Base-by-base conservation (phyloP, 2,888 invertebrate genomes). In the Miltochrista miniata region DNA sequence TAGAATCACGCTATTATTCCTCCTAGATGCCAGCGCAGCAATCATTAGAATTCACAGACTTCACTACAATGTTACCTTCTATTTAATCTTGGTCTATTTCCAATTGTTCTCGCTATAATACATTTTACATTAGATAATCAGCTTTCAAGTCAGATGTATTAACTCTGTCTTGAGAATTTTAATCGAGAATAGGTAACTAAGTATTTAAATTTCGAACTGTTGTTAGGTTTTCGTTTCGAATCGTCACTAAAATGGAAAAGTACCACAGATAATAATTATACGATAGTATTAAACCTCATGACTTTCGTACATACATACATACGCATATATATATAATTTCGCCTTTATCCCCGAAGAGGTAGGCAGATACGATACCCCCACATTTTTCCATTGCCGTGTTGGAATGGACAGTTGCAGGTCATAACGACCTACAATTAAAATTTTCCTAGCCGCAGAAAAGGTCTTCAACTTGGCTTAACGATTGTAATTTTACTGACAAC, bases 281-380 rank as follows among this genome's bases (percentile, higher is more conserved):
- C 2, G 18, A 40, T 30, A 48, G 48, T 46, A 54, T 48, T 68
- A 59, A 62, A 57, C 29, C 66, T 58, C 69, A 69, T 70, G 69
- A 65, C 64, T 59, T 24, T n/a, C n/a, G n/a, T n/a, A n/a, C n/a
- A n/a, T n/a, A n/a, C n/a, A n/a, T n/a, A n/a, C n/a, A n/a, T n/a
- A n/a, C n/a, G n/a, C n/a, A n/a, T n/a, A n/a, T n/a, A n/a, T n/a
- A n/a, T n/a, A n/a, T n/a, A n/a, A n/a, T n/a, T n/a, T n/a, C n/a
- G n/a, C n/a, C n/a, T n/a, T n/a, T n/a, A n/a, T n/a, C n/a, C n/a
- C n/a, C n/a, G n/a, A n/a, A n/a, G n/a, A n/a, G n/a, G n/a, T n/a
- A n/a, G n/a, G n/a, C n/a, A n/a, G n/a, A n/a, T n/a, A n/a, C n/a
- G n/a, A n/a, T n/a, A n/a, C n/a, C n/a, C n/a, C n/a, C n/a, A n/a